phyloP scores from a whole-genome alignment of 2,113 vertebrate species.

The Cololabis saira region DNA sequence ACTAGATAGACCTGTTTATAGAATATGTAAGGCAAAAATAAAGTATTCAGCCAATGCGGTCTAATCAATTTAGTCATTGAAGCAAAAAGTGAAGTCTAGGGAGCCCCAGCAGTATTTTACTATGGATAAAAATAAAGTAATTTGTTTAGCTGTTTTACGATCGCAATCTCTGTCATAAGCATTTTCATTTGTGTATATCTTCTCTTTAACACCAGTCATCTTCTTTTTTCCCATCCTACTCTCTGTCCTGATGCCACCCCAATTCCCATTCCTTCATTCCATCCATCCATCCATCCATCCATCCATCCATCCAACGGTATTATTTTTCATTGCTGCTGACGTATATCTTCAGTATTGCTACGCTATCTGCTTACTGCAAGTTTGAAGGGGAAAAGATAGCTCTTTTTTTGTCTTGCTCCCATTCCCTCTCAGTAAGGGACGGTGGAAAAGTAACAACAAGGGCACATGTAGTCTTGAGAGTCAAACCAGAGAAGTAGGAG shows the following conservation, averaged over 20 bases:
- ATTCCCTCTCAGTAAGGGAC: no score
- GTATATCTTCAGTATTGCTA: no score
- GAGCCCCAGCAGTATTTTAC: constrained; percentile 41
- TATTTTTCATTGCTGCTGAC: constrained; percentile 48
- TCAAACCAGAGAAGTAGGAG: constrained; percentile 50
- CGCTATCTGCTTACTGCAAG: no score
- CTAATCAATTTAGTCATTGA: constrained; percentile 43
- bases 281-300: constrained; percentile 15
- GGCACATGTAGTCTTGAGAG: no score
- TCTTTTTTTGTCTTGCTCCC: no score
- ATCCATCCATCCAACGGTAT: constrained; percentile 16
- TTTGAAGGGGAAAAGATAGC: no score
- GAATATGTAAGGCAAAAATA: constrained; percentile 37
- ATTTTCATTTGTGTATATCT: constrained; percentile 21
- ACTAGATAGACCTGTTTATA: constrained; percentile 33
- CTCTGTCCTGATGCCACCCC: constrained; percentile 30
- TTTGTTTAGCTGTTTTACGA: constrained; percentile 50
- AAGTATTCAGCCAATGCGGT: constrained; percentile 32
- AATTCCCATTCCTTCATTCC: constrained; percentile 4
- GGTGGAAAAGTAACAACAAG: no score
- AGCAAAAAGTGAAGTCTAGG: constrained; percentile 24
- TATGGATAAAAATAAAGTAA: constrained; percentile 48
- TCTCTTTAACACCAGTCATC: background rate
- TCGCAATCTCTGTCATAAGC: constrained; percentile 34
- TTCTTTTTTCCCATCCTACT: constrained; percentile 7